Evolutionary conservation across 2,113 vertebrate species (phyloP).

Genomic region (Nibea albiflora): DNA sequence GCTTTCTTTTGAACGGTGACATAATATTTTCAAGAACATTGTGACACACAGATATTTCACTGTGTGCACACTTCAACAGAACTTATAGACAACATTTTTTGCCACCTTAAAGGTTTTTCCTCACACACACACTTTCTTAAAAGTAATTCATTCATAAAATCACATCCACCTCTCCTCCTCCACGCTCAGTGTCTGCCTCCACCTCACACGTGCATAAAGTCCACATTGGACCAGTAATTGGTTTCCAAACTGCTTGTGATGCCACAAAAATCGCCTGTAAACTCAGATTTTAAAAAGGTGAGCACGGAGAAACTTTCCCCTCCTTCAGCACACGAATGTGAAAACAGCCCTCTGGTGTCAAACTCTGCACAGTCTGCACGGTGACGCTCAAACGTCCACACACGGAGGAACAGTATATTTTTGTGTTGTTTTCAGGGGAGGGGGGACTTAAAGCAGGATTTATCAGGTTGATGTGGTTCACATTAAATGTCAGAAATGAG

Average conservation of each 20-base stretch:
- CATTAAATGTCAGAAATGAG: conserved; percentile 19
- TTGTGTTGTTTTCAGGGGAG: neutral
- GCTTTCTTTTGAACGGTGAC: neutral
- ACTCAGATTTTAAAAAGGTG: neutral
- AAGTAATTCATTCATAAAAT: neutral
- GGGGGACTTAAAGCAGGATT: neutral
- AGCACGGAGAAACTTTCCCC: neutral
- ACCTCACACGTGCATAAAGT: neutral
- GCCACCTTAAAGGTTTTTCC: neutral
- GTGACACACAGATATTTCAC: neutral
- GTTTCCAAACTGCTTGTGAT: neutral
- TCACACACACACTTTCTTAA: too few relatives aligned
- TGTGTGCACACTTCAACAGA: neutral
- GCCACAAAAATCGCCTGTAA: neutral
- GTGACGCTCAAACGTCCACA: neutral
- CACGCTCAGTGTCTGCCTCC: neutral
- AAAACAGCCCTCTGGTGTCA: neutral
- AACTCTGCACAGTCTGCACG: neutral
- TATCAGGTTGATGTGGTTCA: conserved; percentile 8
- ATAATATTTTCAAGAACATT: neutral
- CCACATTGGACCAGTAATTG: neutral
- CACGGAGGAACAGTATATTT: neutral
- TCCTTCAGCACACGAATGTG: neutral
- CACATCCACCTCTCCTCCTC: neutral
- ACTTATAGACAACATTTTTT: neutral